Conservation (phyloP, 2,888 invertebrate genomes). For the Azorinus chamasolen region DNA sequence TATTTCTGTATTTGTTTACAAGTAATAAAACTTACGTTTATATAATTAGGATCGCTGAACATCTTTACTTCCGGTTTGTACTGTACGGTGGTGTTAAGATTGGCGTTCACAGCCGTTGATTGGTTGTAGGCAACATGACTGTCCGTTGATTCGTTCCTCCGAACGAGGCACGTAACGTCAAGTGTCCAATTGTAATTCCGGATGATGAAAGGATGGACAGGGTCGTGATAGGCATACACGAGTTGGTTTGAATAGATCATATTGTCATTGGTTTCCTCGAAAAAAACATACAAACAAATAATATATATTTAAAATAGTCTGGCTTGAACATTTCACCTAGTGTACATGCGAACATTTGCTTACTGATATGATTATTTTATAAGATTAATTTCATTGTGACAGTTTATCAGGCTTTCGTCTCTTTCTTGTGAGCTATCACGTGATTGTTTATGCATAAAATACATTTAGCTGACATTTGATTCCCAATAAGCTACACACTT, state of each 20-base stretch:
- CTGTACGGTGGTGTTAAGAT: constrained; percentile 2
- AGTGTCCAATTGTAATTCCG: constrained; percentile 32
- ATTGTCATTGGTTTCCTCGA: constrained; percentile 5
- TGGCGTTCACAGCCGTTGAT: not conserved
- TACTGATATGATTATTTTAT: too few species aligned
- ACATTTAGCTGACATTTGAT: too few species aligned
- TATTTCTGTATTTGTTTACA: too few species aligned
- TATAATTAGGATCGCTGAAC: constrained; percentile 26
- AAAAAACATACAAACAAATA: not conserved
- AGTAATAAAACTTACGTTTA: constrained; percentile 10
- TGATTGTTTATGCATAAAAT: too few species aligned
- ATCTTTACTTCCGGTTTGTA: constrained; percentile 4
- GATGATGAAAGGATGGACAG: constrained; percentile 28
- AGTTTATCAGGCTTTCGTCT: too few species aligned
- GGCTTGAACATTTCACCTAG: too few species aligned
- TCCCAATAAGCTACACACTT: too few species aligned
- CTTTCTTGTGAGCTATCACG: too few species aligned
- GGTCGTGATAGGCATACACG: constrained; percentile 36
- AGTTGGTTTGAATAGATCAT: constrained; percentile 26
- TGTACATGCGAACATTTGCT: too few species aligned
- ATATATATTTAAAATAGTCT: too few species aligned
- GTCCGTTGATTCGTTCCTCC: constrained; percentile 20
- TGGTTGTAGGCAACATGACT: constrained; percentile 24
- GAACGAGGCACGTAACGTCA: constrained; percentile 27
- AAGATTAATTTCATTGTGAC: too few species aligned